Evolutionary conservation across 2,113 vertebrate species (phyloP), one percentile per base, ranked within the genome.

Genomic region (Hypocryptadius cinnamomeus): DNA sequence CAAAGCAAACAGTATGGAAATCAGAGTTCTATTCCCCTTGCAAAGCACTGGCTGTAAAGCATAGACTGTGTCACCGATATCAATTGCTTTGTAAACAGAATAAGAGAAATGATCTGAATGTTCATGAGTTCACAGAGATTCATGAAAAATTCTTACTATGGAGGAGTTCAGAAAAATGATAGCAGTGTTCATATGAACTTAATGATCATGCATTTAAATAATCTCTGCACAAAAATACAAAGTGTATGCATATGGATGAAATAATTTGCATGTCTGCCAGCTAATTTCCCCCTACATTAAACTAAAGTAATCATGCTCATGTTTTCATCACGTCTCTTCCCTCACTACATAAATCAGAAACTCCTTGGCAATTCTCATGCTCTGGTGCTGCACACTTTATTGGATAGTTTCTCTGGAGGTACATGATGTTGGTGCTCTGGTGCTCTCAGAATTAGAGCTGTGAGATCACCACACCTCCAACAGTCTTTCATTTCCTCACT

Each of bases 31-130:
- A 65, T 16, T 73, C 33, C 5, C 7, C 22, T 79, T 57, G 31
- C 27, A 80, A 68, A 64, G 35, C 47, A 54, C 13, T 28, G n/a
- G 14, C 21, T 50, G 4, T 45, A 71, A 70, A 73, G 24, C 31
- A 87, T 0, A 39, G 24, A 28, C 15, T 40, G 1, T 39, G n/a
- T 15, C n/a, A 60, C 14, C 1, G 1, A 3, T 27, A 79, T 24
- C 13, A 87, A 39, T 13, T 44, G 15, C 15, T 72, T 72, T 79
- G 9, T 51, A 69, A 88, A 79, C 8, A n/a, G 17, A 69, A 17
- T 17, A 37, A 56, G 3, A 74, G 24, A 78, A n/a, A 22, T 73
- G 1, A 59, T 61, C 7, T 57, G 31, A 72, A 65, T 14, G 13
- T 44, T 25, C 30, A 35, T 16, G 4, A 47, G 5, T 40, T 87